phyloP scores from a whole-genome alignment of 2,797 vertebrate genomes.

The Cyprinodon diabolis region DNA sequence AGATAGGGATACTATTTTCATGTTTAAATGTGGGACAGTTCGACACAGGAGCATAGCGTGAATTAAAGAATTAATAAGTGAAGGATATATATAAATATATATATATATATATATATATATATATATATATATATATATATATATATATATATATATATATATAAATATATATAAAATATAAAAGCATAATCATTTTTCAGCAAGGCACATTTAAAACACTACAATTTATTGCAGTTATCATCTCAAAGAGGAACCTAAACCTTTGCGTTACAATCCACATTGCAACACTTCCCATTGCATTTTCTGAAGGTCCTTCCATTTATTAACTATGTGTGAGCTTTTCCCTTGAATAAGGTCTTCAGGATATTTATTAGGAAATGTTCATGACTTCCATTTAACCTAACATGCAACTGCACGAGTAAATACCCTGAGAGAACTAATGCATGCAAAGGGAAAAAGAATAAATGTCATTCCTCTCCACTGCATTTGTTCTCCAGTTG shows the following conservation, averaged over 20 bases:
- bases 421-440: no score
- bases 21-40: neutral
- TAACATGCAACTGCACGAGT: neutral
- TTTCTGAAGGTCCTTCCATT: neutral
- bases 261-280: neutral
- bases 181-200: neutral
- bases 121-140: no score
- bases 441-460: neutral
- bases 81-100: neutral
- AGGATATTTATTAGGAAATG: neutral
- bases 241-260: neutral
- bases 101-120: no score
- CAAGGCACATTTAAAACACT: neutral
- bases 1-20: conserved; percentile 15
- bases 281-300: neutral
- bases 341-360: no score
- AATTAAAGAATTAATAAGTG: neutral
- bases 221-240: neutral
- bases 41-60: neutral
- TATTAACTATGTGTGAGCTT: neutral
- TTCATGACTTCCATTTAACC: neutral
- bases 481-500: neutral
- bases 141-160: no score
- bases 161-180: no score
- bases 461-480: neutral